Percentiles rank a stretch among this genome's conserved stretches.
Evolutionary conservation across 2,888 invertebrate genomes (phyloP).

Genomic region (Hipparchia sbordonii): DNA sequence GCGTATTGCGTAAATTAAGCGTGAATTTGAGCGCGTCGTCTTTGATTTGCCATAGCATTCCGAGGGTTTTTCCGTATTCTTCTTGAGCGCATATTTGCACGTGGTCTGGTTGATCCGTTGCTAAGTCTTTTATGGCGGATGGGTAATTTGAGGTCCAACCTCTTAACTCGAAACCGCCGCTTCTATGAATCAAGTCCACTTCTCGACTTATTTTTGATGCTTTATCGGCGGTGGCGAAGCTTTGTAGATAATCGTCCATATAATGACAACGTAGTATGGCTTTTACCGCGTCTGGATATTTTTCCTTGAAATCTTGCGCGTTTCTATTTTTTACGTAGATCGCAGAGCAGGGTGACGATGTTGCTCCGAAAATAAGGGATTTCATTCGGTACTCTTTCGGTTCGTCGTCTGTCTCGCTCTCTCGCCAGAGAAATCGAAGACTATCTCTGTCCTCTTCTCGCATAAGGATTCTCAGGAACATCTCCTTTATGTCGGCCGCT

Average conservation of each 20-base stretch:
- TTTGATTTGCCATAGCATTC: conserved; percentile 16
- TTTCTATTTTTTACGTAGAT: too few relatives aligned
- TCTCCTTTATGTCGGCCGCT: neutral
- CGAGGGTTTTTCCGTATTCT: conserved; percentile 8
- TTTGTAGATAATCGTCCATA: too few relatives aligned
- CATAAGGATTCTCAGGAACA: neutral
- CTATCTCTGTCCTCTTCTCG: too few relatives aligned
- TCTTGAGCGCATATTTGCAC: neutral
- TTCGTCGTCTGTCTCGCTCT: too few relatives aligned
- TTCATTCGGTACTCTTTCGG: too few relatives aligned
- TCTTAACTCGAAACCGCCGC: neutral
- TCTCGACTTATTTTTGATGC: neutral
- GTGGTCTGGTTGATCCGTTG: neutral
- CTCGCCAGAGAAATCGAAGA: too few relatives aligned
- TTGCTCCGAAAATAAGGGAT: too few relatives aligned
- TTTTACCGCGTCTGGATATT: too few relatives aligned
- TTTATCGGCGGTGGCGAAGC: too few relatives aligned
- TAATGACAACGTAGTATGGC: too few relatives aligned
- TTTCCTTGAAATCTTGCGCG: too few relatives aligned
- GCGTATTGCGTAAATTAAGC: conserved; percentile 8
- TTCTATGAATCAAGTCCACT: neutral
- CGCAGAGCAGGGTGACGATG: too few relatives aligned
- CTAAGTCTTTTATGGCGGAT: neutral
- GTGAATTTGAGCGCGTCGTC: conserved; percentile 21
- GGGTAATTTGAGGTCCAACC: neutral